These are phyloP conservation scores for Hydra vulgaris DNA, from an alignment of 30 jellyfish, hydroid and myxozoan species.

Conservation along the genomic window DNA sequence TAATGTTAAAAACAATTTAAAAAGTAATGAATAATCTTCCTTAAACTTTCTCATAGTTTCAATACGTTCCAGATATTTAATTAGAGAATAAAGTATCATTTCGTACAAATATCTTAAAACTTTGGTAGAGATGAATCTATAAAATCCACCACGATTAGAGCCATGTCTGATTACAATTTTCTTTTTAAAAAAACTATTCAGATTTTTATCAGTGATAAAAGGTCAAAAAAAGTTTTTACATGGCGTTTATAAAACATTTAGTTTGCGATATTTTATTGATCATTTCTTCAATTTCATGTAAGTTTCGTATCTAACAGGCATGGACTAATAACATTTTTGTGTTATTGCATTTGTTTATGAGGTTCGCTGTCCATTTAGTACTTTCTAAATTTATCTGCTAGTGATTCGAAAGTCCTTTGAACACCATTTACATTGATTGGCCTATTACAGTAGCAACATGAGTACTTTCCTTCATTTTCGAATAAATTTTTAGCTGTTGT, in stretches of 20 bases:
- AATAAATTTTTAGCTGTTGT: background rate
- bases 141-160: background rate
- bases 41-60: background rate
- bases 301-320: background rate
- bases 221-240: background rate
- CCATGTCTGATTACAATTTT: background rate
- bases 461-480: background rate
- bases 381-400: background rate
- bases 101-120: background rate
- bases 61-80: too few relatives aligned
- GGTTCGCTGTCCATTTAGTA: background rate
- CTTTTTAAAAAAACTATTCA: background rate
- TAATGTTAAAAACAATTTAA: too few relatives aligned
- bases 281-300: background rate
- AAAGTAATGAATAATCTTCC: background rate
- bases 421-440: background rate
- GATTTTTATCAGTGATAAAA: background rate
- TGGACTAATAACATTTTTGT: background rate
- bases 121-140: background rate
- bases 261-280: background rate
- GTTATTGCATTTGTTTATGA: background rate
- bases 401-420: background rate
- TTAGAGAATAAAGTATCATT: background rate
- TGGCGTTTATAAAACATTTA: background rate
- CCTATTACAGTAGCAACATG: background rate